Percentiles rank a stretch among this genome's conserved stretches.
Evolutionary conservation across 2,888 invertebrate species (phyloP).

Genomic region (Xestia ashworthii): DNA sequence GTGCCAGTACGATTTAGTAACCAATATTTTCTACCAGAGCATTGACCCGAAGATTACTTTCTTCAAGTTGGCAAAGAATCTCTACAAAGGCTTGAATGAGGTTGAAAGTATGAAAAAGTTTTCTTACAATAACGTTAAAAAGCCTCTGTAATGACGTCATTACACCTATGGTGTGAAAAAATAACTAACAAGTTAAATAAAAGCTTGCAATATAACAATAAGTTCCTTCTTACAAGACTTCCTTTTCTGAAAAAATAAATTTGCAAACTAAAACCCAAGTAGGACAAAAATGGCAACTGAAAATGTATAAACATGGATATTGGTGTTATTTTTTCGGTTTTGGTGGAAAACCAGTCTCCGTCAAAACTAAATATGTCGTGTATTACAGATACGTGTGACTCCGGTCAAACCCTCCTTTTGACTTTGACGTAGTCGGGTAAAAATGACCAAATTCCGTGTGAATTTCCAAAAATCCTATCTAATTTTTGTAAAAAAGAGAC

Average conservation of each 20-base stretch:
- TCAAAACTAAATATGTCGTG: neutral
- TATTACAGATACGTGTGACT: neutral
- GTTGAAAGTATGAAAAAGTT: conserved; percentile 8
- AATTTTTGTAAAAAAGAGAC: neutral
- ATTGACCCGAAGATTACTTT: neutral
- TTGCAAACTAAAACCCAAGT: neutral
- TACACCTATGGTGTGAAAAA: conserved; percentile 3
- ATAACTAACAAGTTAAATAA: neutral
- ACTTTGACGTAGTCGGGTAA: neutral
- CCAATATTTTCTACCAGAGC: neutral
- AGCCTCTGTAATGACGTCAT: neutral
- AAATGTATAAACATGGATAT: neutral
- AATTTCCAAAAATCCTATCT: neutral
- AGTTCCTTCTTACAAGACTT: neutral
- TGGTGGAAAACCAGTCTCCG: neutral
- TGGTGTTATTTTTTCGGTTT: neutral
- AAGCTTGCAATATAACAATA: neutral
- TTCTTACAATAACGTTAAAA: neutral
- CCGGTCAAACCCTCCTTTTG: neutral
- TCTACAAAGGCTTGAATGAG: conserved; percentile 4
- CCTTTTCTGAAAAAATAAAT: neutral
- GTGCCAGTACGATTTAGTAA: neutral
- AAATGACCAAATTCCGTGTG: neutral
- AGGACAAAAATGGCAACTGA: neutral
- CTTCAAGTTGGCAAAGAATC: conserved; percentile 2